Conservation (phyloP, 2,888 invertebrate genomes). For the Cryptophagus acutangulus region DNA sequence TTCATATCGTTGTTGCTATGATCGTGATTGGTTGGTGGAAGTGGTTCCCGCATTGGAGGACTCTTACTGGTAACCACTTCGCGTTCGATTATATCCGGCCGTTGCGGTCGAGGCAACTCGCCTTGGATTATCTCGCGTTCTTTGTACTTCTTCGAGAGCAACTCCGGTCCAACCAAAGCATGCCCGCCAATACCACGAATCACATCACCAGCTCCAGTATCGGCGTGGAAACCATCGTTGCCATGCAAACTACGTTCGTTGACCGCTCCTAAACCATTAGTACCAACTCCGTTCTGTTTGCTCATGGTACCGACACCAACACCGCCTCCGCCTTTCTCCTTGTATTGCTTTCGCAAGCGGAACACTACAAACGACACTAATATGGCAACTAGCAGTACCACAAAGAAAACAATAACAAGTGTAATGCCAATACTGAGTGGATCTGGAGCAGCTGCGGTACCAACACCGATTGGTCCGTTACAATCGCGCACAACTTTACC, state of each 20-base stretch:
- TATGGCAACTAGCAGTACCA: constrained; percentile 82
- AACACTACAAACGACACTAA: constrained; percentile 90
- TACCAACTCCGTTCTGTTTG: constrained; percentile 72
- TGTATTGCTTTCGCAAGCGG: constrained; percentile 78
- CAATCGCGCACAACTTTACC: constrained; percentile 76
- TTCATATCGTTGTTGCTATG: constrained; percentile 71
- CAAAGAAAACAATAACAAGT: constrained; percentile 89
- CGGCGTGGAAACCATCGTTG: constrained; percentile 68
- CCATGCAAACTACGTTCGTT: constrained; percentile 65
- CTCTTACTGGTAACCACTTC: constrained; percentile 83
- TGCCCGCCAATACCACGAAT: constrained; percentile 71
- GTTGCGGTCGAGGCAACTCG: constrained; percentile 72
- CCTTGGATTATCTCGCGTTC: constrained; percentile 72
- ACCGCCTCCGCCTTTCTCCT: constrained; percentile 72
- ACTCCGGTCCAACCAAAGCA: constrained; percentile 78
- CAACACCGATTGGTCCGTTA: constrained; percentile 68
- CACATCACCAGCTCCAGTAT: constrained; percentile 63
- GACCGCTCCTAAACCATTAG: constrained; percentile 61
- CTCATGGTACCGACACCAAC: constrained; percentile 67
- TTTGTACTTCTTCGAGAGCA: constrained; percentile 84
- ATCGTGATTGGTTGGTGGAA: constrained; percentile 70
- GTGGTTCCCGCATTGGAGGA: constrained; percentile 71
- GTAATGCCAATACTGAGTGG: constrained; percentile 90
- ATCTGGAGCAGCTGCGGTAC: constrained; percentile 73
- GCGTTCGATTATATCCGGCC: constrained; percentile 91